Evolutionary conservation across 2,113 vertebrate species (phyloP), one percentile per base, ranked within the genome.

Genomic region (Pleuronectes platessa): DNA sequence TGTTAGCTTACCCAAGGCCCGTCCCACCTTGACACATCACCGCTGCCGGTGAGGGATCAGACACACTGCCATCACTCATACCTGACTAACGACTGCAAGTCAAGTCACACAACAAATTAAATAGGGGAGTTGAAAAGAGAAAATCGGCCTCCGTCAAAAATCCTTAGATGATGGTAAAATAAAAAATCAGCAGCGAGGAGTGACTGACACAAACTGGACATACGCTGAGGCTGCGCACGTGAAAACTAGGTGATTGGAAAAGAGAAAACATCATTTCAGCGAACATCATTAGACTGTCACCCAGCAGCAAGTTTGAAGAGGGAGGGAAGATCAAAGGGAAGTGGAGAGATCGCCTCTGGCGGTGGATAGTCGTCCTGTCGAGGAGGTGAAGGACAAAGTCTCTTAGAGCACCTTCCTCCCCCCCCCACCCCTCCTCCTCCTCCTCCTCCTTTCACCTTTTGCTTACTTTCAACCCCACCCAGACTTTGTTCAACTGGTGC

Each of bases 311-410:
- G 82, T 86, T 61, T 71, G 68, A 72, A 81, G 81, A 78, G 82
- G 81, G 77, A 59, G 14, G 51, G 51, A 21, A 88, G 88, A 93
- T 92, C 88, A 92, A 92, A 91, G 88, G 60, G 1, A 6, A 78
- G 76, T 23, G 47, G 68, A 84, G 84, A 47, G 79, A 88, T 83
- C 85, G 89, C 90, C 87, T 79, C 86, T 84, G 90, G 92, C 75
- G 42, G 37, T 78, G 60, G 85, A 89, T 74, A 70, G 74, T 77
- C 79, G n/a, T 68, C 76, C 71, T 27, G 60, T 58, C 45, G 68
- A 72, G 82, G 73, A 92, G 84, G 89, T 92, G 90, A 92, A 91
- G 92, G 92, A 92, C 89, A 89, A 79, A 88, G 80, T 81, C 60
- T 76, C 72, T 74, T 70, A 10, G 40, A 42, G 40, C 49, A 55